Conservation (phyloP, 1,140 invertebrate genomes). For the Myzus persicae region DNA sequence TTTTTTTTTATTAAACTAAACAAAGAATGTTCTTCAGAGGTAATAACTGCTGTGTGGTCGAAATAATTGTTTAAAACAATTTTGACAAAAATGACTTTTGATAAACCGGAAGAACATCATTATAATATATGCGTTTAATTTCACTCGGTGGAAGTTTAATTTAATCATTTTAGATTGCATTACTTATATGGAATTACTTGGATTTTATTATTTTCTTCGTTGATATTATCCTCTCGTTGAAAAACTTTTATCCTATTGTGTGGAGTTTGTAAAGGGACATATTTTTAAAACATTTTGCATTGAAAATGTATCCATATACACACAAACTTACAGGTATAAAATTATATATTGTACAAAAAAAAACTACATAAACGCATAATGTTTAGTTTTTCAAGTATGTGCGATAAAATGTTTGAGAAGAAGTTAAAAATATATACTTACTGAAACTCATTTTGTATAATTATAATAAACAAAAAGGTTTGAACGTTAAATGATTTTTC, state of each 20-base stretch:
- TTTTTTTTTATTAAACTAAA: not conserved
- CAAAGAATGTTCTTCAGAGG: not conserved
- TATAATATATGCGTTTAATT: constrained; percentile 22
- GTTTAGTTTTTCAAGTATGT: not conserved
- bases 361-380: not conserved
- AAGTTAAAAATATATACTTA: not conserved
- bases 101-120: not conserved
- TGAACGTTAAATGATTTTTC: not conserved
- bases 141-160: not conserved
- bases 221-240: not conserved
- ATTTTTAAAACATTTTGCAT: constrained; percentile 10
- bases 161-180: constrained; percentile 20
- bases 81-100: constrained; percentile 13
- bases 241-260: constrained; percentile 24
- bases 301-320: not conserved
- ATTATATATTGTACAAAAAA: not conserved
- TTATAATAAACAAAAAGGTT: not conserved
- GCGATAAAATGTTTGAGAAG: not conserved
- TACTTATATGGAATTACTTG: not conserved
- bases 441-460: not conserved
- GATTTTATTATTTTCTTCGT: not conserved
- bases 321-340: not conserved
- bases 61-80: constrained; percentile 12
- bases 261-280: constrained; percentile 20
- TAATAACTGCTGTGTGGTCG: not conserved